phyloP scores from a whole-genome alignment of 2,888 invertebrate genomes.

The Tetheella fluctuosa region DNA sequence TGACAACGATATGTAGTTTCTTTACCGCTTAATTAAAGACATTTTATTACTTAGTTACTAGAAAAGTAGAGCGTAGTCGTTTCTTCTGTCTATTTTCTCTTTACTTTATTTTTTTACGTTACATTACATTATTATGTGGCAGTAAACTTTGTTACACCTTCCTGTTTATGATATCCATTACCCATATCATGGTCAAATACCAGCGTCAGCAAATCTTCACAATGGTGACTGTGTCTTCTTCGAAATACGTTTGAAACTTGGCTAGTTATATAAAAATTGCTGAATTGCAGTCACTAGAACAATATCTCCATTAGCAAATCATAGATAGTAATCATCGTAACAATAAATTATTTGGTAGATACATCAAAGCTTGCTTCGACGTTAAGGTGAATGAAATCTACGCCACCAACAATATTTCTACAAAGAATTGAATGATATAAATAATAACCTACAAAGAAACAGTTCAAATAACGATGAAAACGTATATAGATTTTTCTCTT shows the following conservation, averaged over 20 bases:
- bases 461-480: neutral
- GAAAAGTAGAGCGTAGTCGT: neutral
- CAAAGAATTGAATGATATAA: too few species aligned
- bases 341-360: neutral
- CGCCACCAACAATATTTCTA: too few species aligned
- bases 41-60: constrained; percentile 13
- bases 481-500: neutral
- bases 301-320: neutral
- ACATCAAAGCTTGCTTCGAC: neutral
- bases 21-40: constrained; percentile 8
- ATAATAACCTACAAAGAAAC: neutral
- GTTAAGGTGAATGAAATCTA: too few species aligned
- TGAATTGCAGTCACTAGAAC: neutral
- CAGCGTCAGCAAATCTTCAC: constrained; percentile 4
- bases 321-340: neutral
- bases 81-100: neutral
- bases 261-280: neutral
- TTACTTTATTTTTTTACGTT: neutral
- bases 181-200: neutral
- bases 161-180: neutral
- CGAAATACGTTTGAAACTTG: neutral
- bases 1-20: neutral
- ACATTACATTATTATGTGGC: neutral
- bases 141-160: constrained; percentile 1
- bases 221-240: neutral